Evolutionary conservation across 2,888 invertebrate species (phyloP), one percentile per base, ranked within the genome.

Genomic region (Tanypteryx hageni): DNA sequence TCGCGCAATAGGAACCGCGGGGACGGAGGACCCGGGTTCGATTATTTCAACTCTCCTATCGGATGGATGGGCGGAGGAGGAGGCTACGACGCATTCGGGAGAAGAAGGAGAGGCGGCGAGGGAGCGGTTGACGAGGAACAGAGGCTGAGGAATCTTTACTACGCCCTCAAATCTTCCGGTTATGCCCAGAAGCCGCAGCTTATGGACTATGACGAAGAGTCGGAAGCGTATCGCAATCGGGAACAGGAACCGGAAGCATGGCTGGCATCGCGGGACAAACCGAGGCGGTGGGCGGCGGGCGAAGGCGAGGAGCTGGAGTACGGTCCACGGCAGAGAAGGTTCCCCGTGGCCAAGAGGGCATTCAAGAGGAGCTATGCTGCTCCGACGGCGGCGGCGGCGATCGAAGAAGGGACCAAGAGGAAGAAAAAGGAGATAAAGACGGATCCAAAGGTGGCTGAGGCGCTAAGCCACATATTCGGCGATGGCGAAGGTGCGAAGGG

Each of bases 391-490:
- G 64, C n/a, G n/a, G 61, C 27, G n/a, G 64, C 61, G 44, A 64
- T 44, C 11, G 89, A 44, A 14, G 89, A 89, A 31, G 89, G 83
- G 16, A 83, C 82, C 13, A 58, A 83, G 56, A 31, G 61, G 18
- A 84, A 61, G 27, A 91, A 86, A 83, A 89, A 89, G 11, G 89
- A 89, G 16, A 94, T 95, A 0, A 96, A 96, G 91, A 97, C 97
- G 0, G 97, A 97, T 94, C 97, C 97, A 3, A 96, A 96, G 94
- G 96, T 97, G 16, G 96, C 96, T 58, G 96, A 96, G 94, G 97
- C 97, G 94, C 94, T 97, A 82, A 97, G 96, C 82, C 96, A 96
- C 94, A 96, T 97, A 93, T 97, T 97, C 94, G 64, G 31, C 44
- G 89, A 64, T 2, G 31, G n/a, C 56, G 59, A 59, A 10, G 59